These are phyloP conservation scores for Cyprinodon diabolis DNA, from an alignment of 2,797 vertebrate genomes.

Conservation along the genomic window DNA sequence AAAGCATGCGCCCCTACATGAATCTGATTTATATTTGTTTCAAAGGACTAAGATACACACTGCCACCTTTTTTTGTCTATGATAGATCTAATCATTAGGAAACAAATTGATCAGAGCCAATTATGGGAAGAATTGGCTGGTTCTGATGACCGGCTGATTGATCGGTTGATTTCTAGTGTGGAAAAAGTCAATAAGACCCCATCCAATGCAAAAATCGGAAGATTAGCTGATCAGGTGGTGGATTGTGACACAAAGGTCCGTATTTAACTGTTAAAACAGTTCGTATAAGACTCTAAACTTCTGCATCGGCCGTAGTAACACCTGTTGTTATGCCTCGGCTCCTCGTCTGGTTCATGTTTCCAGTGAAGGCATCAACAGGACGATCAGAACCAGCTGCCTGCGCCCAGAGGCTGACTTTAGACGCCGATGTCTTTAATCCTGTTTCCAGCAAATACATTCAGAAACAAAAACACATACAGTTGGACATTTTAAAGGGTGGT, in stretches of 20 bases:
- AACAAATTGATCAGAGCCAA: background rate
- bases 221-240: background rate
- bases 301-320: background rate
- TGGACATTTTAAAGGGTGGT: background rate
- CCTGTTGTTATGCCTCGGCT: too few species aligned
- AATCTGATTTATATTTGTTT: background rate
- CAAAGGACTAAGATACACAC: background rate
- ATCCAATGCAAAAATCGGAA: background rate
- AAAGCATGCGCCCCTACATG: background rate
- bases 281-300: background rate
- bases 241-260: background rate
- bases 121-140: background rate
- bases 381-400: conserved; percentile 29
- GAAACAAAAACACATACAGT: conserved; percentile 4
- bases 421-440: background rate
- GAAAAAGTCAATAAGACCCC: too few species aligned
- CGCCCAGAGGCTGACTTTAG: conserved; percentile 17
- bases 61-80: background rate
- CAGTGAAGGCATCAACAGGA: conserved; percentile 44
- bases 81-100: background rate
- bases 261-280: conserved; percentile 1
- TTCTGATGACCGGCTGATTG: background rate
- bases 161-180: background rate
- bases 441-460: background rate
- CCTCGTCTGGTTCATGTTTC: background rate